Percentiles rank a stretch among this genome's conserved stretches.
phyloP scores from a whole-genome alignment of 2,888 invertebrate genomes.

The Leucoma salicis region DNA sequence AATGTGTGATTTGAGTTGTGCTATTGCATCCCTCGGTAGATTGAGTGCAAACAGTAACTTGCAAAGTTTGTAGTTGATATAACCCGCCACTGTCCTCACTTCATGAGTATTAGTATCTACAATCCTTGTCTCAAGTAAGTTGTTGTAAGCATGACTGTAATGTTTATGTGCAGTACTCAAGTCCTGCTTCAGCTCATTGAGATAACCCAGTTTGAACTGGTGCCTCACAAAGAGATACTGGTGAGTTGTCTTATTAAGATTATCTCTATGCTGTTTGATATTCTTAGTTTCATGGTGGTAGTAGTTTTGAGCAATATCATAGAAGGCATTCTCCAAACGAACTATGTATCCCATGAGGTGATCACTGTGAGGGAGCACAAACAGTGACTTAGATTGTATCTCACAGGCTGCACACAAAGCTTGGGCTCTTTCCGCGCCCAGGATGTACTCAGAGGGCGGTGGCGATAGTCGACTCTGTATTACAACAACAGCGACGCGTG shows the following conservation, averaged over 20 bases:
- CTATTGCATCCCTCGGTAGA: slow-evolving; percentile 95
- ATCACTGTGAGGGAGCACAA: slow-evolving; percentile 95
- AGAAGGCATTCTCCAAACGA: slow-evolving; percentile 95
- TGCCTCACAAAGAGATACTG: slow-evolving; percentile 96
- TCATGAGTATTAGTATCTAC: slow-evolving; percentile 96
- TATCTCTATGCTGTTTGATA: slow-evolving; percentile 94
- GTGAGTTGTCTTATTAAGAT: slow-evolving; percentile 94
- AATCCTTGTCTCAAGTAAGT: slow-evolving; percentile 92
- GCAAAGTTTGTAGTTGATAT: slow-evolving; percentile 97
- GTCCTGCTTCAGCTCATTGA: slow-evolving; percentile 96
- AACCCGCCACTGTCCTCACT: slow-evolving; percentile 96
- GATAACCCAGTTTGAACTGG: slow-evolving; percentile 98
- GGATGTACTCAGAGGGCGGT: slow-evolving; percentile 90
- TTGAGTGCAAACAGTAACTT: slow-evolving; percentile 93
- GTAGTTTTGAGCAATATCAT: slow-evolving; percentile 95
- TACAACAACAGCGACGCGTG: slow-evolving; percentile 92
- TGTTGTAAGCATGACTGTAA: slow-evolving; percentile 94
- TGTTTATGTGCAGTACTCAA: slow-evolving; percentile 92
- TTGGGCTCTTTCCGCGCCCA: slow-evolving; percentile 95
- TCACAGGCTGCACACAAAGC: slow-evolving; percentile 96
- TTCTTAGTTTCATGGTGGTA: slow-evolving; percentile 94
- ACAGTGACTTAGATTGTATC: slow-evolving; percentile 94
- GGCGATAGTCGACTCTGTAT: slow-evolving; percentile 92
- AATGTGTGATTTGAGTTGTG: slow-evolving; percentile 95
- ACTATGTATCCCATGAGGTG: slow-evolving; percentile 89